Percentiles rank a stretch among this genome's conserved stretches.
Conservation (phyloP, 2,797 vertebrate species). For the Parambassis ranga region DNA sequence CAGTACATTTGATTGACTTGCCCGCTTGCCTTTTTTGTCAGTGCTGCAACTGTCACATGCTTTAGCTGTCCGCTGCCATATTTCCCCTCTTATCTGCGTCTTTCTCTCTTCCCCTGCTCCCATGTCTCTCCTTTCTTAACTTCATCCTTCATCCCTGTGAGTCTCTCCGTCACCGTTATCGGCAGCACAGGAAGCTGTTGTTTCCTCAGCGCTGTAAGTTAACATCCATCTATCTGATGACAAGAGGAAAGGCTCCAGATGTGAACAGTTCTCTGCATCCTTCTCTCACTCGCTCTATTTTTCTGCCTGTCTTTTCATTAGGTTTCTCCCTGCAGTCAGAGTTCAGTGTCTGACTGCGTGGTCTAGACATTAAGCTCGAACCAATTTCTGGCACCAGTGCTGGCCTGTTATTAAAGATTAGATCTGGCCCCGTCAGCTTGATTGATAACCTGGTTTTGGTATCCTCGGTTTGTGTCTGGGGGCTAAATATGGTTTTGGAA, state of each 20-base stretch:
- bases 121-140: conserved; percentile 26
- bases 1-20: conserved; percentile 13
- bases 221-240: conserved; percentile 88
- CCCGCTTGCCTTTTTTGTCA: conserved; percentile 48
- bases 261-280: conserved; percentile 83
- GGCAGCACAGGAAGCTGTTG: conserved; percentile 76
- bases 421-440: conserved; percentile 53
- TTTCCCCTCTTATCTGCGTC: background rate
- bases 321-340: conserved; percentile 83
- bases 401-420: conserved; percentile 71
- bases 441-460: conserved; percentile 52
- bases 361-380: conserved; percentile 76
- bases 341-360: conserved; percentile 79
- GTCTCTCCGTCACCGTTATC: conserved; percentile 67
- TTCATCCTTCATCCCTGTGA: conserved; percentile 2
- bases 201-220: conserved; percentile 82
- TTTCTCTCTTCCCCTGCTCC: background rate
- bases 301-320: conserved; percentile 65
- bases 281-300: conserved; percentile 11
- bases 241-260: conserved; percentile 88
- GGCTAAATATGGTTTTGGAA: conserved; percentile 13
- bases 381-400: conserved; percentile 61
- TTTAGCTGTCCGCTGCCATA: conserved; percentile 7
- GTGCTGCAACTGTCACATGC: conserved; percentile 23
- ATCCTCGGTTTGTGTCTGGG: conserved; percentile 49